Percentiles rank a stretch among this genome's conserved stretches.
These are phyloP conservation scores for Aphidoletes aphidimyza DNA, from an alignment of 2,888 invertebrate genomes.

Conservation along the genomic window DNA sequence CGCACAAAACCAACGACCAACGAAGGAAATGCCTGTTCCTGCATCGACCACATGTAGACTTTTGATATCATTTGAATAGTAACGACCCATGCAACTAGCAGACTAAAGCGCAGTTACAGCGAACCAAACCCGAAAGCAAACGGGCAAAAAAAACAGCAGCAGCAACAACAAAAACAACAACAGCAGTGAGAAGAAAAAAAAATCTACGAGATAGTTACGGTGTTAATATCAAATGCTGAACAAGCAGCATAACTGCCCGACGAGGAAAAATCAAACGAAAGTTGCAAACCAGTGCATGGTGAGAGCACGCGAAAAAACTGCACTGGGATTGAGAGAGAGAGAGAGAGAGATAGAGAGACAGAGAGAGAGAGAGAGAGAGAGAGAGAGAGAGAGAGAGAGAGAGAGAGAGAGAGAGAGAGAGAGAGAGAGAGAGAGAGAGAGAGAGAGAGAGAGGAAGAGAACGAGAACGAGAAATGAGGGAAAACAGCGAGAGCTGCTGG, in stretches of 20 bases:
- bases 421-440: too few species aligned
- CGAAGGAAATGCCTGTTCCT: neutral
- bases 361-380: neutral
- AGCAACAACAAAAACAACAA: too few species aligned
- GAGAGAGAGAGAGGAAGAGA: too few species aligned
- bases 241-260: neutral
- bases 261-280: conserved; percentile 25
- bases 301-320: too few species aligned
- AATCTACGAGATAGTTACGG: conserved; percentile 31
- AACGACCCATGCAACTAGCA: conserved; percentile 23
- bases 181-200: too few species aligned
- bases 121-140: too few species aligned
- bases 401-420: neutral
- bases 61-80: conserved; percentile 46
- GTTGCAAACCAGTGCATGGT: neutral
- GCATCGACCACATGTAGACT: conserved; percentile 41
- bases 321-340: neutral
- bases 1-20: neutral
- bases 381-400: neutral
- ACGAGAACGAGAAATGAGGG: too few species aligned
- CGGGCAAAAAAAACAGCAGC: too few species aligned
- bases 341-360: neutral
- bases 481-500: neutral
- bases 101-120: neutral
- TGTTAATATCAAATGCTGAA: conserved; percentile 51